Conservation (phyloP, 2,797 vertebrate genomes). For the Macropus fuliginosus region DNA sequence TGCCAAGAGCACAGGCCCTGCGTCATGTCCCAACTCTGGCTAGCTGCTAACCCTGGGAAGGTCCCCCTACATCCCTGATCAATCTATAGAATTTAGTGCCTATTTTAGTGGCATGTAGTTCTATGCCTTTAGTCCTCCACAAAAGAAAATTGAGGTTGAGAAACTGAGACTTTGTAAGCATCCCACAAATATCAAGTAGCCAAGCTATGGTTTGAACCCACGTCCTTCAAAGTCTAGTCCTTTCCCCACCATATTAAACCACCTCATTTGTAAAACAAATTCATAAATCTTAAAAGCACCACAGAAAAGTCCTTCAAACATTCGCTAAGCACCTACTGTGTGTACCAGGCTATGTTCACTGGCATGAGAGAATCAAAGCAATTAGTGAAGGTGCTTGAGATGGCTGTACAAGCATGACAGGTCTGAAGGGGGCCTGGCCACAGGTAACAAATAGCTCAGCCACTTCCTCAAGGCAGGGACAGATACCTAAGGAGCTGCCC, state of each 20-base stretch:
- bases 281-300: background rate
- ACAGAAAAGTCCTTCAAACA: background rate
- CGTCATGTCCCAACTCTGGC: background rate
- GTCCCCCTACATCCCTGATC: background rate
- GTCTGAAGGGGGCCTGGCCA: background rate
- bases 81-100: background rate
- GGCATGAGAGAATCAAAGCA: no score
- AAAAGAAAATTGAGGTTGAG: conserved; percentile 8
- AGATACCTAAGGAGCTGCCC: no score
- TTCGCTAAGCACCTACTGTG: no score
- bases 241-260: background rate
- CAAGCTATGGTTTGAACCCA: conserved; percentile 8
- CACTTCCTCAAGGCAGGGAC: no score
- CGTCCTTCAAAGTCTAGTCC: background rate
- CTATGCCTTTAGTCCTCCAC: no score
- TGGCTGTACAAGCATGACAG: background rate
- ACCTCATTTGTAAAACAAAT: background rate
- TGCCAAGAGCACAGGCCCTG: background rate
- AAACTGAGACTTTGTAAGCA: background rate
- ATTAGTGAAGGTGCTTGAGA: background rate
- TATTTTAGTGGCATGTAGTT: no score
- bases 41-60: background rate
- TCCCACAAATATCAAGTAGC: background rate
- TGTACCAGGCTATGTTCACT: no score
- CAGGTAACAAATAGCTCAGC: background rate